Base-by-base conservation (phyloP, 2,888 invertebrate species). In the Sinohyriopsis cumingii region DNA sequence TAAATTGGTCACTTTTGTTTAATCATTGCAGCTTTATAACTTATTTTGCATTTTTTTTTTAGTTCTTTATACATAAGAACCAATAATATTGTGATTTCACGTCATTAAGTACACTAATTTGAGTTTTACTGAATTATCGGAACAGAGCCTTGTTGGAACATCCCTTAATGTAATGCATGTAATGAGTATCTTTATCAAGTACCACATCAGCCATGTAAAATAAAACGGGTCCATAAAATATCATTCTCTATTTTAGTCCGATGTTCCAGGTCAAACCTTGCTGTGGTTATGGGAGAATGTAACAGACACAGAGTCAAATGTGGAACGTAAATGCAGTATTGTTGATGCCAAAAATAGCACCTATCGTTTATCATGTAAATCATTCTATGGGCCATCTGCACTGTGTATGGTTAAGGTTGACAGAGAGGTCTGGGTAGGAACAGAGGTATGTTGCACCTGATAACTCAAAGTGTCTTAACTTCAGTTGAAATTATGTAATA, bases 261-360 rank as follows among this genome's bases (percentile, higher is more conserved):
- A 74, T 62, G 70, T 68, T 28, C 59, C 68, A 28, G 66, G 67
- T 19, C 67, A 74, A 22, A 68, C 72, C 63, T 71, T 71, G 9
- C 55, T 84, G 9, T 85, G 86, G 82, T 65, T 85, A 55, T 85
- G 86, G 84, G 84, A 86, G 63, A 81, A 79, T 0, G 45, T 56
- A 15, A 15, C 45, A 45, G 45, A 45, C 12, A 15, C 45, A 45
- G 45, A 45, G 15, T 45, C 45, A 45, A 80, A 71, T 22, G 62
- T 59, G 0, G 76, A 73, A 22, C 65, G 86, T 18, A 69, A 68
- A 9, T 80, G 81, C 59, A 80, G 81, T 63, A 74, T 84, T 54
- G 73, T 84, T 19, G 83, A 84, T 72, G 74, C 82, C 45, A 73
- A 76, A n/a, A 75, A 75, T 25, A 73, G 80, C 18, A 72, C 74